Evolutionary conservation across 2,888 invertebrate species (phyloP).

Genomic region (Endomychus coccineus): DNA sequence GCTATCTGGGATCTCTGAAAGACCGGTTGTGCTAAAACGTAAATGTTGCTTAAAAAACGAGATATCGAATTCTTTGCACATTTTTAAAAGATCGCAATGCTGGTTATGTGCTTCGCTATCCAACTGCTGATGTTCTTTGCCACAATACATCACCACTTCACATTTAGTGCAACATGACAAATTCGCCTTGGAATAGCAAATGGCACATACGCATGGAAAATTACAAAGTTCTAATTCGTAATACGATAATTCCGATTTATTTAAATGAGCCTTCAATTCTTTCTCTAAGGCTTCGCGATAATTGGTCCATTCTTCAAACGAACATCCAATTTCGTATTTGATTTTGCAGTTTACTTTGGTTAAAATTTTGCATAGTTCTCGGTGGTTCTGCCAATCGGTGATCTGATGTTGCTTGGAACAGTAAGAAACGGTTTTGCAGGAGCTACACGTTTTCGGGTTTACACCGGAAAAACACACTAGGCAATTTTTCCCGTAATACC

Average conservation of each 20-base stretch:
- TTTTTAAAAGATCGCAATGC: not conserved
- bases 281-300: not conserved
- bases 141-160: not conserved
- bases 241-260: not conserved
- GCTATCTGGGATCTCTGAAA: no score
- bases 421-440: conserved; percentile 1
- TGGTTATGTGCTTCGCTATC: not conserved
- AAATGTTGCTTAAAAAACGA: not conserved
- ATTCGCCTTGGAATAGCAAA: conserved; percentile 1
- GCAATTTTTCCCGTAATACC: no score
- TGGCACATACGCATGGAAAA: conserved; percentile 1
- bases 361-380: not conserved
- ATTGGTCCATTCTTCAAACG: not conserved
- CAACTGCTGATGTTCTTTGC: not conserved
- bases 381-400: not conserved
- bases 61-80: not conserved
- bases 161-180: not conserved
- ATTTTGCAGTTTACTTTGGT: not conserved
- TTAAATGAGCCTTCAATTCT: not conserved
- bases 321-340: not conserved
- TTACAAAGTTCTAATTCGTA: not conserved
- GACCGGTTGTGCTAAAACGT: no score
- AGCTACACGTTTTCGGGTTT: not conserved
- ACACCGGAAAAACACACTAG: no score
- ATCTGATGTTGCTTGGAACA: not conserved